Conservation (phyloP, 2,888 invertebrate genomes). For the Diachrysia chrysitis region DNA sequence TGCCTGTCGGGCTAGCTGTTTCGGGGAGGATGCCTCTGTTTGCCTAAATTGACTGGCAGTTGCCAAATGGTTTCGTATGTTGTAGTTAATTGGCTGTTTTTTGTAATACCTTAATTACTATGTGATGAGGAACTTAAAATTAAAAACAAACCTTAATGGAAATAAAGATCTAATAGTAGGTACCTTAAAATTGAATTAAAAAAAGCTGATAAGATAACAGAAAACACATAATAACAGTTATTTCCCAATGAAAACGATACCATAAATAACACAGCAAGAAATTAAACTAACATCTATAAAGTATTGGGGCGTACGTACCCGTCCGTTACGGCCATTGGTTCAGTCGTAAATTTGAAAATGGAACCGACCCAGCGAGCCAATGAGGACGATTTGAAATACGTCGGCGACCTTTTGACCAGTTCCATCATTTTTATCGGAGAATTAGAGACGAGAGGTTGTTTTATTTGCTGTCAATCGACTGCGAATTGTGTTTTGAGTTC, state of each 20-base stretch:
- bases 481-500: conserved; percentile 12
- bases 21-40: conserved; percentile 20
- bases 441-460: conserved; percentile 28
- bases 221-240: conserved; percentile 18
- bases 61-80: conserved; percentile 30
- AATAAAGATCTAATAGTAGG: background rate
- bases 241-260: conserved; percentile 37
- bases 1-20: conserved; percentile 20
- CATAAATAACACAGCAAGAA: conserved; percentile 51
- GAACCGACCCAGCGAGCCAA: conserved; percentile 63
- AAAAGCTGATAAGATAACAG: conserved; percentile 3
- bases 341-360: conserved; percentile 75
- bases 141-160: background rate
- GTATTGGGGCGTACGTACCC: conserved; percentile 53
- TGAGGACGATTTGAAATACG: conserved; percentile 56
- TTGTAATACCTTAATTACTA: conserved; percentile 4
- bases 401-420: conserved; percentile 35
- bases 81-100: conserved; percentile 11
- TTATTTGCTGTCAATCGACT: conserved; percentile 26
- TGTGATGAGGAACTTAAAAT: background rate
- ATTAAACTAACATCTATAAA: conserved; percentile 59
- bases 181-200: background rate
- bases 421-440: conserved; percentile 50
- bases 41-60: conserved; percentile 10
- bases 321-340: conserved; percentile 63